phyloP scores from a whole-genome alignment of 1,140 invertebrate genomes.

The Cryptotermes secundus region DNA sequence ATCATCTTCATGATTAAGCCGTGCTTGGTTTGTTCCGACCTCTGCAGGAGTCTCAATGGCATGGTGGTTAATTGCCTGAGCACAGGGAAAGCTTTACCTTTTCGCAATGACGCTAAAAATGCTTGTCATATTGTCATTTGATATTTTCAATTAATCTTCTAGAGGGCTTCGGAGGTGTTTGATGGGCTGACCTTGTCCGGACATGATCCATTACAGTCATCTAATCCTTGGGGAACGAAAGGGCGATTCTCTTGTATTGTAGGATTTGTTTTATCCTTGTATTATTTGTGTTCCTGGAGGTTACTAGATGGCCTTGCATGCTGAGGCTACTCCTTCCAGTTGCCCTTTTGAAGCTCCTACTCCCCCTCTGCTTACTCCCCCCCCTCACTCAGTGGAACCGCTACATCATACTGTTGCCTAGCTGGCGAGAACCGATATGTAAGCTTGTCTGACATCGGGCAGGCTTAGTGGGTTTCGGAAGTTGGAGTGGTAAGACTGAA shows the following conservation, averaged over 20 bases:
- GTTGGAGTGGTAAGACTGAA: neutral
- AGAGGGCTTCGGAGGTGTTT: neutral
- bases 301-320: neutral
- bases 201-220: too few species aligned
- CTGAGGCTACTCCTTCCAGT: neutral
- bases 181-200: neutral
- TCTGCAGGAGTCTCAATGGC: too few species aligned
- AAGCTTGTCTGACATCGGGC: neutral
- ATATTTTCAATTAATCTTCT: too few species aligned
- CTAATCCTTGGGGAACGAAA: neutral
- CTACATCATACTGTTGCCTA: neutral
- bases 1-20: too few species aligned
- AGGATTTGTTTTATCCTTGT: too few species aligned
- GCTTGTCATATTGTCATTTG: too few species aligned
- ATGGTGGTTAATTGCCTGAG: too few species aligned
- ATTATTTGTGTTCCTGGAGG: too few species aligned
- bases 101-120: too few species aligned
- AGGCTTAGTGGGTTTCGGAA: neutral
- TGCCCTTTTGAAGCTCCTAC: neutral
- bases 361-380: neutral
- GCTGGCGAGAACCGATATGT: neutral
- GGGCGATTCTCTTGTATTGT: neutral
- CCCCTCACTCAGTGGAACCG: neutral
- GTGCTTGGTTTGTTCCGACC: too few species aligned
- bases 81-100: too few species aligned